Conservation (phyloP, 2,113 vertebrate species). For the Barbus barbus region DNA sequence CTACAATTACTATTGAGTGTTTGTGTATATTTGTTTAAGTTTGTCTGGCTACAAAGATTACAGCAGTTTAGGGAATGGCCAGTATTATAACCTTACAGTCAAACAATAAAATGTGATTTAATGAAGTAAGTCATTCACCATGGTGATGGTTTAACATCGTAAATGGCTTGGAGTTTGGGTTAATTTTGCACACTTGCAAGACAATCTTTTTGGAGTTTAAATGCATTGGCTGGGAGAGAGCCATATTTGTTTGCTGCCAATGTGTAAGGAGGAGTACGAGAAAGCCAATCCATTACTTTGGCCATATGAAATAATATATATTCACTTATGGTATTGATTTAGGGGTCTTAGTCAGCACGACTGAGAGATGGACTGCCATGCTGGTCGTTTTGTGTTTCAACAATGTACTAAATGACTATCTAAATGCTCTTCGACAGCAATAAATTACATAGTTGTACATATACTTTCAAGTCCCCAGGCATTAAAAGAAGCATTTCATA, state of each 20-base stretch:
- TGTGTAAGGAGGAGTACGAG: slow-evolving; percentile 21
- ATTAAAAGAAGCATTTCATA: slow-evolving; percentile 18
- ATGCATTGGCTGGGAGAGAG: slow-evolving; percentile 16
- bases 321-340: slow-evolving; percentile 63
- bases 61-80: slow-evolving; percentile 40
- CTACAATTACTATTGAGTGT: slow-evolving; percentile 27
- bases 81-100: slow-evolving; percentile 40
- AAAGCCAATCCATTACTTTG: slow-evolving; percentile 56
- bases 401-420: slow-evolving; percentile 54
- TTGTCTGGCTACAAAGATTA: slow-evolving; percentile 47
- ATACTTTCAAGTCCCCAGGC: slow-evolving; percentile 59
- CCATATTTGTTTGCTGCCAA: slow-evolving; percentile 28
- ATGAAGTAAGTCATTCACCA: slow-evolving; percentile 33
- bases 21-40: slow-evolving; percentile 35
- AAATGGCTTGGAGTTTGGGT: slow-evolving; percentile 25
- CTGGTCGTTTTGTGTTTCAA: slow-evolving; percentile 59
- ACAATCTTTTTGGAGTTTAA: slow-evolving; percentile 22
- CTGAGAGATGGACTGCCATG: slow-evolving; percentile 42
- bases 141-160: slow-evolving; percentile 37
- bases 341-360: slow-evolving; percentile 49
- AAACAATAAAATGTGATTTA: slow-evolving; percentile 41
- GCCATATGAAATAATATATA: slow-evolving; percentile 49
- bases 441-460: slow-evolving; percentile 65
- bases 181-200: slow-evolving; percentile 41
- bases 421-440: slow-evolving; percentile 62